Evolutionary conservation across 2,888 invertebrate genomes (phyloP).

Genomic region (Glaucopsyche alexis): DNA sequence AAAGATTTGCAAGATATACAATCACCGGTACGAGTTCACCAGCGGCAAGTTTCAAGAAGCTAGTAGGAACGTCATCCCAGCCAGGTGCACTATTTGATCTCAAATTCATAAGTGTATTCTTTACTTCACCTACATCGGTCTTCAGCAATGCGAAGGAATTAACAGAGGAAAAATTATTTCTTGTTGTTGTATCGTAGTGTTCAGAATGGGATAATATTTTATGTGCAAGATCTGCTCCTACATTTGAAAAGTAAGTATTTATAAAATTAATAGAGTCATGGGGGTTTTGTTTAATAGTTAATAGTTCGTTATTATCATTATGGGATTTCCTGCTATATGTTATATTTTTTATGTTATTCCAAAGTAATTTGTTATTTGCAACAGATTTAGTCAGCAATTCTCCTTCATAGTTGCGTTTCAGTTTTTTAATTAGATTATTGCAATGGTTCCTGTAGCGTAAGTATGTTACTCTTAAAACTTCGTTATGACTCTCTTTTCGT

Average conservation of each 20-base stretch:
- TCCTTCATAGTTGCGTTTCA: not conserved
- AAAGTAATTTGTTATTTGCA: not conserved
- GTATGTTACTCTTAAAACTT: too few relatives aligned
- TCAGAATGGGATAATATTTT: not conserved
- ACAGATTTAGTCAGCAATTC: not conserved
- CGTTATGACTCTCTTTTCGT: too few relatives aligned
- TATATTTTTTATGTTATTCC: not conserved
- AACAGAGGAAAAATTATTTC: not conserved
- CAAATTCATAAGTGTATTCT: not conserved
- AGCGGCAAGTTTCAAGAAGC: not conserved
- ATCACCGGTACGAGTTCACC: not conserved
- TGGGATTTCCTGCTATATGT: not conserved
- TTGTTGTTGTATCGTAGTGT: not conserved
- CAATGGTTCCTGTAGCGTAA: too few relatives aligned
- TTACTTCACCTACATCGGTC: not conserved
- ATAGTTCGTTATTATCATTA: not conserved
- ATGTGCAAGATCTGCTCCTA: not conserved
- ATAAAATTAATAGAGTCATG: not conserved
- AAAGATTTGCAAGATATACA: not conserved
- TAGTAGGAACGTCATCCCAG: conserved; percentile 6
- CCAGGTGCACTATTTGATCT: conserved; percentile 8
- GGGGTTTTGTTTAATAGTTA: not conserved
- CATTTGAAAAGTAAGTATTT: not conserved
- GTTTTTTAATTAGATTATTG: too few relatives aligned
- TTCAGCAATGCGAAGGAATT: not conserved